Base-by-base conservation (phyloP, 2,113 vertebrate genomes). In the Macroglossus sobrinus region DNA sequence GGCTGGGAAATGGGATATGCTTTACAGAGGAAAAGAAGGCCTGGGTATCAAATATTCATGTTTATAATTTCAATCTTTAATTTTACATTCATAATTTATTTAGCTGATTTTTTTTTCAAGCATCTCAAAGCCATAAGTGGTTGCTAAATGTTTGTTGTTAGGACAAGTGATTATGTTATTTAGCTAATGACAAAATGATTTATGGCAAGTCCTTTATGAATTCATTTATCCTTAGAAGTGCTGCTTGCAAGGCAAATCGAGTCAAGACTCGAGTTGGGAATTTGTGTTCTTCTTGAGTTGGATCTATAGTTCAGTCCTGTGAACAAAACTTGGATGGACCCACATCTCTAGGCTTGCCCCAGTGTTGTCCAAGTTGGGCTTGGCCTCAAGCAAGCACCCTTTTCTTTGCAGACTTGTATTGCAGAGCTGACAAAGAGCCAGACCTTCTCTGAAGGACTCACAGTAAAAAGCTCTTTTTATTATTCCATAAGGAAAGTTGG, bases 61-160 rank as follows among this genome's bases (percentile, higher is more conserved):
- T 61, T 66, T 61, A 1, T 91, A 92, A 93, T 86, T 75, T 96
- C 18, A 33, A 76, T 89, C 76, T 93, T 97, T 96, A 94, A 87
- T 97, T 94, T 96, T 97, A 82, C 75, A 91, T 74, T 80, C 86
- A 97, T 97, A 92, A 96, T 94, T 97, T 96, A 97, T 97, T 93
- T 78, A 96, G 38, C 22, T 63, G 40, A 71, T 93, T 15, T 76
- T 89, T 89, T 86, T 85, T 96, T 75, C 72, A 75, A 88, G 66
- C 72, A 72, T 93, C 40, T 89, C 76, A 94, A 86, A 94, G 95
- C 66, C 24, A 0, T 85, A 84, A 95, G 33, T 82, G 47, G 89
- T 84, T 86, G 82, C 89, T 95, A 69, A 91, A 26, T 95, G 79
- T 84, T 85, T 95, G 79, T 84, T 85, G 78, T 93, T 91, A 79